Base-by-base conservation (phyloP, 2,113 vertebrate species). In the Regulus satrapa region DNA sequence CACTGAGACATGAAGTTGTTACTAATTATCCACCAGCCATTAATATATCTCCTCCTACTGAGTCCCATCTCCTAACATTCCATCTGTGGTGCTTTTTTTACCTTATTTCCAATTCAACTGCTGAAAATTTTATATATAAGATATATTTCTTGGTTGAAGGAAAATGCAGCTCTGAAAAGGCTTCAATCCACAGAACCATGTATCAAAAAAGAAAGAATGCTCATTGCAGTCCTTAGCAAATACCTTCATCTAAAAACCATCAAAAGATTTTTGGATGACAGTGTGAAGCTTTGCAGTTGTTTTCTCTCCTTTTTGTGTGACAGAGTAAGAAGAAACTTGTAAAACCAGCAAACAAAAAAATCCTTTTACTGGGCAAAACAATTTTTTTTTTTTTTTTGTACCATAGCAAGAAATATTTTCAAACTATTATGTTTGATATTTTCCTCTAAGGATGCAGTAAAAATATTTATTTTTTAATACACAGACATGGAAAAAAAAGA, bases 21-120 rank as follows among this genome's bases (percentile, higher is more conserved):
- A 56, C 82, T 97, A 96, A 97, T 96, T 95, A 89, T 58, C 86
- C 92, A 95, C 86, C 82, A 94, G 75, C 64, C 91, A 89, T 89
- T 94, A 93, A 96, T 97, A 89, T 68, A 90, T 24, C 74, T 85
- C 94, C 86, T 88, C 75, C 92, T 94, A 93, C 66, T 95, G 68
- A 74, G 66, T 56, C 23, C 56, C 38, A 67, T 80, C 88, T 84
- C 88, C 80, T 76, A 93, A 74, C 45, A 45, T 75, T 94, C 88
- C 90, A 91, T 94, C 94, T 94, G 90, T 76, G 86, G 88, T 84
- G 58, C 26, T 56, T 83, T 85, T 95, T 94, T 48, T 23, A 77
- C 77, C 74, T 93, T 85, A 90, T 89, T 88, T 95, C 71, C 62
- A 80, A 79, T 77, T 87, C 75, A 86, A 64, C 86, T 95, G 46